Conservation (phyloP, 2,113 vertebrate genomes). For the Platichthys flesus region DNA sequence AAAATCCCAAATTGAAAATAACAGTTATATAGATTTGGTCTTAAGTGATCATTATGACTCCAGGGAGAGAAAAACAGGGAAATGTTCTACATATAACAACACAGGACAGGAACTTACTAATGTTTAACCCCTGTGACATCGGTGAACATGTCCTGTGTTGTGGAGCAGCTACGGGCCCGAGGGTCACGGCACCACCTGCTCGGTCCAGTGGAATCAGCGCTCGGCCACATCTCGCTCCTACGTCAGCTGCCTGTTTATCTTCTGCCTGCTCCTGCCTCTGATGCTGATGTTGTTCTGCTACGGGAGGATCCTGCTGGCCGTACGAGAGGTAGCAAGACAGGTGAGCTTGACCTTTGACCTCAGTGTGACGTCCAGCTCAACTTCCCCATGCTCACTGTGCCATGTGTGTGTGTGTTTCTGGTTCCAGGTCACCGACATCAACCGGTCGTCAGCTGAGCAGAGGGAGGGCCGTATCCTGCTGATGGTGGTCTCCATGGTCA, state of each 20-base stretch:
- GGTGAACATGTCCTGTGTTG: slow-evolving; percentile 1
- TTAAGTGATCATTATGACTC: too few relatives aligned
- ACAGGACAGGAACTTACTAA: too few relatives aligned
- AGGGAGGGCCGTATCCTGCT: slow-evolving; percentile 47
- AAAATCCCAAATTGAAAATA: too few relatives aligned
- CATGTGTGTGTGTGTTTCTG: not conserved
- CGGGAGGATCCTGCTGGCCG: slow-evolving; percentile 60
- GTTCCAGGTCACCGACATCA: slow-evolving; percentile 33
- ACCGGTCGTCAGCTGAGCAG: slow-evolving; percentile 24
- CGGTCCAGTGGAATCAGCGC: slow-evolving; percentile 57
- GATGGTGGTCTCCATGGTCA: slow-evolving; percentile 65
- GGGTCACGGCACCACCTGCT: slow-evolving; percentile 63
- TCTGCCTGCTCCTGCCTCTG: slow-evolving; percentile 64
- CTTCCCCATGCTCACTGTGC: not conserved
- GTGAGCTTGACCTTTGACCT: slow-evolving; percentile 47
- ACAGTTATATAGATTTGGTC: too few relatives aligned
- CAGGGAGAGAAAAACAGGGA: too few relatives aligned
- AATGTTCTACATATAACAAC: too few relatives aligned
- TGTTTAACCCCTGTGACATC: not conserved
- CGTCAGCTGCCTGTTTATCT: slow-evolving; percentile 60
- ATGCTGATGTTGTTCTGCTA: slow-evolving; percentile 69
- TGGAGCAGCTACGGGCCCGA: slow-evolving; percentile 59
- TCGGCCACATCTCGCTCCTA: slow-evolving; percentile 54
- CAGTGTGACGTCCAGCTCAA: not conserved
- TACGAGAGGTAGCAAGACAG: slow-evolving; percentile 27